Conservation (phyloP, 2,888 invertebrate species). For the Brenthis ino region DNA sequence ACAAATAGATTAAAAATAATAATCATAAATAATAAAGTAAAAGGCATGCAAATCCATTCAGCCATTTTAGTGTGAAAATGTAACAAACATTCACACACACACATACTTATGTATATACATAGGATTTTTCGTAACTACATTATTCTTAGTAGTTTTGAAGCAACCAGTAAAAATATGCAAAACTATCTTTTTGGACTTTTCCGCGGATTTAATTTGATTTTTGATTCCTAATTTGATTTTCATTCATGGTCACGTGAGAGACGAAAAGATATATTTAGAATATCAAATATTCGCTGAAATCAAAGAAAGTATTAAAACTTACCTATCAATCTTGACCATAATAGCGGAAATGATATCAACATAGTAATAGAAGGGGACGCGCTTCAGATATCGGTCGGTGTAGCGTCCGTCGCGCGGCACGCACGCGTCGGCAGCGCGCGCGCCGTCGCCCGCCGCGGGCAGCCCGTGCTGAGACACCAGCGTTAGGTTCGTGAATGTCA, state of each 20-base stretch:
- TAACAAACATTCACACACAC: too few relatives aligned
- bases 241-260: background rate
- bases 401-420: slow-evolving; percentile 80
- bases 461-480: slow-evolving; percentile 86
- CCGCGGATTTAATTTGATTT: too few relatives aligned
- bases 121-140: too few relatives aligned
- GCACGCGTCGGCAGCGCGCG: slow-evolving; percentile 70
- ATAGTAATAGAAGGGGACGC: slow-evolving; percentile 83
- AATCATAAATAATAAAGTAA: too few relatives aligned
- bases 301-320: background rate
- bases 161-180: too few relatives aligned
- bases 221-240: too few relatives aligned
- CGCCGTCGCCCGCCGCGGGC: slow-evolving; percentile 68
- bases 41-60: too few relatives aligned
- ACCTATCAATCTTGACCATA: slow-evolving; percentile 83
- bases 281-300: background rate
- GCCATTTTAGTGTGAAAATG: too few relatives aligned
- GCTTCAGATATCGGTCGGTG: slow-evolving; percentile 78
- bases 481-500: slow-evolving; percentile 86
- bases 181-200: too few relatives aligned
- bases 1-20: too few relatives aligned
- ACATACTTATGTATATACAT: too few relatives aligned
- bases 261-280: background rate
- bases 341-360: slow-evolving; percentile 85
- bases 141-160: too few relatives aligned